Base-by-base conservation (phyloP, 2,113 vertebrate species). In the Sminthopsis crassicaudata region DNA sequence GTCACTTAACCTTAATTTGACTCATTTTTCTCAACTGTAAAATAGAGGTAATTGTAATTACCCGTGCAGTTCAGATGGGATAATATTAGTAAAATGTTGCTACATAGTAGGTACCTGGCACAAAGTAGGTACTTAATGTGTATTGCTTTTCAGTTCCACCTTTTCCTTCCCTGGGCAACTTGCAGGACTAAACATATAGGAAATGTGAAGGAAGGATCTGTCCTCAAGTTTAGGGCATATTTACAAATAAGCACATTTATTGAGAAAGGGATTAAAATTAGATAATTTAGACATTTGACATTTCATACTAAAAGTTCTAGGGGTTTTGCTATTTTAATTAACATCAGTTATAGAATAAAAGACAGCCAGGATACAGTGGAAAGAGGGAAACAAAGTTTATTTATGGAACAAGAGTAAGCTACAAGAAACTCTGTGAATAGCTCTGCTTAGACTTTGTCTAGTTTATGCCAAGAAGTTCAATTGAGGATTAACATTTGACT, bases 401-500 rank as follows among this genome's bases (percentile, higher is more conserved):
- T 54, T 93, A 94, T 95, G 50, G 57, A 94, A 94, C 25, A 50
- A 54, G 53, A 19, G 1, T 8, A 30, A 91, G 3, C 67, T 84
- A 16, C n/a, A n/a, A 42, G n/a, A 54, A 92, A 25, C 89, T 67
- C 51, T 91, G 60, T 92, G 67, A 91, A 54, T 48, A 96, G 9
- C 2, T 51, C 11, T 14, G 76, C 92, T 76, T 19, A 94, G 94
- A 96, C 95, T 93, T 90, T 94, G 30, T 88, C 30, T 89, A 55
- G 55, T 46, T 53, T 48, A 48, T 94, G 93, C 48, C 94, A 52
- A 30, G 67, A 19, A 54, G 60, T 53, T 95, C 19, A 4, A 12
- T 88, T 90, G 16, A n/a, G 89, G 88, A 30, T 57, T 36, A 90
- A 84, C 52, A 55, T 91, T 93, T 96, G 95, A 91, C 94, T 88